Evolutionary conservation across 2,797 vertebrate species (phyloP).

Genomic region (Tragopan temminckii): DNA sequence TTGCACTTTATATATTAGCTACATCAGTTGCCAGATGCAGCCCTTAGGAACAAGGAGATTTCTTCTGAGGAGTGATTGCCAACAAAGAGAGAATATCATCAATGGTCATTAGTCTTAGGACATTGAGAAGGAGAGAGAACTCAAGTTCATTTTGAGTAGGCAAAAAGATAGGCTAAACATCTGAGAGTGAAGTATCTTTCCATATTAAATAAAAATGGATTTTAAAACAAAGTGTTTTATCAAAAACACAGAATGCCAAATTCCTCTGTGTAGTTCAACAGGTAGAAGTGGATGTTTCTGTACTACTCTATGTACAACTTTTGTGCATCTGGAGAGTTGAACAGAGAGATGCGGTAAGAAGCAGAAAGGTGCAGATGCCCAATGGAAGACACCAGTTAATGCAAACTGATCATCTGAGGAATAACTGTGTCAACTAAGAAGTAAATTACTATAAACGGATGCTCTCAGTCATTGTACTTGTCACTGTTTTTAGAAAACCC

Average conservation of each 20-base stretch:
- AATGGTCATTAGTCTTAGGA: background rate
- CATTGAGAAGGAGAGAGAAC: background rate
- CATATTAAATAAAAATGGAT: background rate
- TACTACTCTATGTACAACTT: background rate
- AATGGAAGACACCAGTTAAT: background rate
- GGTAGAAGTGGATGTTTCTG: background rate
- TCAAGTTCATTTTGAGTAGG: background rate
- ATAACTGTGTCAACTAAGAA: background rate
- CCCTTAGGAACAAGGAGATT: background rate
- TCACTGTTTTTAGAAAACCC: background rate
- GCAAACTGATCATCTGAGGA: background rate
- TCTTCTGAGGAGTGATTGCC: background rate
- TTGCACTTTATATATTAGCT: background rate
- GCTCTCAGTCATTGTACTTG: background rate
- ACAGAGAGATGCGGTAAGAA: accelerated
- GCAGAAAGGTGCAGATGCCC: background rate
- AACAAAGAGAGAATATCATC: background rate
- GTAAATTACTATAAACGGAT: background rate
- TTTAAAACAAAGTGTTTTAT: background rate
- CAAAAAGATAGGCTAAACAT: background rate
- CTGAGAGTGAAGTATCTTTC: background rate
- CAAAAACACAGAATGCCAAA: background rate
- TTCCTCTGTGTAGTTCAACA: background rate
- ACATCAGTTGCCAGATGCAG: background rate
- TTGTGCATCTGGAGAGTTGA: background rate